Percentiles rank a stretch among this genome's conserved stretches.
phyloP scores from a whole-genome alignment of 1,140 invertebrate species.

The Panagrolaimus sp. region DNA sequence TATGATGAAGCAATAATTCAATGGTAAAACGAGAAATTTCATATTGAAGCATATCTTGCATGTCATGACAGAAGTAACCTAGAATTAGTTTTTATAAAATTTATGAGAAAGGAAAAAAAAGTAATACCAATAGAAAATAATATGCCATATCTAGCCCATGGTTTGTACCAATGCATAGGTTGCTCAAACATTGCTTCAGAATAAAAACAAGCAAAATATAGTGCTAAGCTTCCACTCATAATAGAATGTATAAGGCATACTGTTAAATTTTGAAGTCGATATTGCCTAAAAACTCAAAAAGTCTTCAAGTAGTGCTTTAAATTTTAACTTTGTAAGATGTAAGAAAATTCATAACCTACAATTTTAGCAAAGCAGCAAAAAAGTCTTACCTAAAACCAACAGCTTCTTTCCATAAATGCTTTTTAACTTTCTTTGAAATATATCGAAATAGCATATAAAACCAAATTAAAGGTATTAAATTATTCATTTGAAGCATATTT shows the following conservation, averaged over 20 bases:
- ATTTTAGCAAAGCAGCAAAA: too few relatives aligned
- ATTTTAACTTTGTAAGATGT: too few relatives aligned
- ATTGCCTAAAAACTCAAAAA: constrained; percentile 36
- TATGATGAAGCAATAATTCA: constrained; percentile 41
- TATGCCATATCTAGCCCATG: constrained; percentile 15
- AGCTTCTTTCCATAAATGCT: background rate
- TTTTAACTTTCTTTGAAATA: background rate
- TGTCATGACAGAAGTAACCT: constrained; percentile 46
- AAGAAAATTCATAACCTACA: too few relatives aligned
- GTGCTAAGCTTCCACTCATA: constrained; percentile 30
- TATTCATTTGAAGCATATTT: background rate
- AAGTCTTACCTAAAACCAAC: constrained; percentile 35
- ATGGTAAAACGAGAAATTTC: constrained; percentile 46
- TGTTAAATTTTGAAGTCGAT: constrained; percentile 44
- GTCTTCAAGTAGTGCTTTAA: background rate
- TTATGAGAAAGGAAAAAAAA: background rate
- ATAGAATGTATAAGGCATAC: constrained; percentile 41
- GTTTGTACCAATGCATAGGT: background rate
- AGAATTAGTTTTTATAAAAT: constrained; percentile 1
- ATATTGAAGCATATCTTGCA: constrained; percentile 44
- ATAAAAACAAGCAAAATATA: constrained; percentile 34
- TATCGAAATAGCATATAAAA: background rate
- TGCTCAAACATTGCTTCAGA: constrained; percentile 22
- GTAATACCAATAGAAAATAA: constrained; percentile 5
- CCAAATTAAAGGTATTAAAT: background rate